Base-by-base conservation (phyloP, 2,113 vertebrate species). In the Leptocoma aspasia region DNA sequence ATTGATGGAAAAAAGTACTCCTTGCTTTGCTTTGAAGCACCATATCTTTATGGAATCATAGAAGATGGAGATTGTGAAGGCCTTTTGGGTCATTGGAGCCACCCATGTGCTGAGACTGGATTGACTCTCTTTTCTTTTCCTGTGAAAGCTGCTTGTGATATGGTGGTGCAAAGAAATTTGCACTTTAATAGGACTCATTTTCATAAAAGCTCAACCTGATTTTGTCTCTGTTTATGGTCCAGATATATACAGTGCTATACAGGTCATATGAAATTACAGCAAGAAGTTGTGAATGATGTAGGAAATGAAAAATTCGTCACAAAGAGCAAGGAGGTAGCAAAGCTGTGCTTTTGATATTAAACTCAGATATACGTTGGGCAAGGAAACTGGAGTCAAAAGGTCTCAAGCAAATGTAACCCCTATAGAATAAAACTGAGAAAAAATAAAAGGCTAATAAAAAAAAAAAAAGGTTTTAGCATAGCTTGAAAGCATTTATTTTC, bases 221-320 rank as follows among this genome's bases (percentile, higher is more conserved):
- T 94, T 96, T 92, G 88, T 95, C 92, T 84, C 82, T 7, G 1
- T 84, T 96, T 97, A 84, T 60, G 68, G 94, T 79, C 90, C 79
- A 91, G 82, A 89, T 95, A 92, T 78, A 83, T 90, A 52, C 35
- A 37, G 52, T 68, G 41, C 82, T 86, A 84, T 90, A 75, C 44
- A 90, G 90, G 76, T 64, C 76, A 53, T 65, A 75, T 81, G 88
- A 95, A 96, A 96, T 96, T 93, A 76, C 82, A 89, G 69, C 44
- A 84, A 92, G 88, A 60, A 75, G 60, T 89, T 84, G 82, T 94
- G 86, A 96, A 95, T 95, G 88, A 86, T 93, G 77, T 90, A 93
- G 94, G 93, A 96, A 97, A 96, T 97, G 93, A 95, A 94, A 97
- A 95, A 95, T 85, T 92, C 0, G 30, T 96, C 86, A 94, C 94